Percentiles rank a stretch among this genome's conserved stretches.
Evolutionary conservation across 2,888 invertebrate species (phyloP).

Genomic region (Polyommatus icarus): DNA sequence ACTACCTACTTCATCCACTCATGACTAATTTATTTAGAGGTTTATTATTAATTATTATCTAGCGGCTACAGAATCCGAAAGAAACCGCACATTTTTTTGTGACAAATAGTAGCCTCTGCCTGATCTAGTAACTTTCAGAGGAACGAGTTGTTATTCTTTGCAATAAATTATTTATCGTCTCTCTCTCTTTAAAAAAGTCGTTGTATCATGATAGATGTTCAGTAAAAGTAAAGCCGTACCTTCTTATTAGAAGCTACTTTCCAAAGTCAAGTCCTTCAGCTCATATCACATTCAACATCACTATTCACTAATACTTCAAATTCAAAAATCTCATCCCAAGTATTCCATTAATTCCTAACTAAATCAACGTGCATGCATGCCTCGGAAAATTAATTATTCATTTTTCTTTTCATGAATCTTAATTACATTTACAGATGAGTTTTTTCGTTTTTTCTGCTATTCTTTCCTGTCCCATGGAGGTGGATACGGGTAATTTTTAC

Average conservation of each 20-base stretch:
- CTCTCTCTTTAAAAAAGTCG: no score
- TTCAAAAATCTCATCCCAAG: neutral
- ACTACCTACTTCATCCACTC: no score
- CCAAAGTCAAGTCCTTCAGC: neutral
- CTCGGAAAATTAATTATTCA: slow-evolving; percentile 31
- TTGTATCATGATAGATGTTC: no score
- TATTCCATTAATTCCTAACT: neutral
- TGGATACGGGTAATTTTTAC: slow-evolving; percentile 56
- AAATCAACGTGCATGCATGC: neutral
- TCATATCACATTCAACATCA: no score
- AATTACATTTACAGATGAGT: slow-evolving; percentile 27
- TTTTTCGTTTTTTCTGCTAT: slow-evolving; percentile 32
- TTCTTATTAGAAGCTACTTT: neutral
- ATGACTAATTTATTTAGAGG: no score
- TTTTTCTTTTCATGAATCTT: slow-evolving; percentile 30
- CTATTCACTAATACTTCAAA: neutral
- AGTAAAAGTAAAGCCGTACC: neutral
- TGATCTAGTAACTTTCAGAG: no score
- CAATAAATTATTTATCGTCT: no score
- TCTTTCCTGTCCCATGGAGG: slow-evolving; percentile 41
- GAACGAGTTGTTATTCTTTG: no score
- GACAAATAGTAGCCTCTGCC: no score
- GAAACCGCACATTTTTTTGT: no score
- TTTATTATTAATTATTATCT: no score
- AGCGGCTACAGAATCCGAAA: no score